Conservation (phyloP, 2,113 vertebrate genomes). For the Noctilio leporinus region DNA sequence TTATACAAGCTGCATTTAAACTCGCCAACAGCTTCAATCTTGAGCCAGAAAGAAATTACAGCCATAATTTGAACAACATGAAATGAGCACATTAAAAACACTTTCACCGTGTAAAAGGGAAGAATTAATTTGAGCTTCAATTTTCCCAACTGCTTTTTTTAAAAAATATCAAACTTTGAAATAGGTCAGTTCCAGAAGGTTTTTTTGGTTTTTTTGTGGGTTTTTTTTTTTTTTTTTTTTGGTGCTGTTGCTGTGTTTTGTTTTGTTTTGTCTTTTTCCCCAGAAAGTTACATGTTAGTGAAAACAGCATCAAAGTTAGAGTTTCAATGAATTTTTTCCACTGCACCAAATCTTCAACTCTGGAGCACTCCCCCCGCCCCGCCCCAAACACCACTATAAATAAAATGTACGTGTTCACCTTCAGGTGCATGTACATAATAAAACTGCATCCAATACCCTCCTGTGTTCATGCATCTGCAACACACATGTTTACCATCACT, state of each 20-base stretch:
- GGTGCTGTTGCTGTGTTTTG: too few relatives aligned
- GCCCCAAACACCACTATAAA: neutral
- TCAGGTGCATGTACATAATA: neutral
- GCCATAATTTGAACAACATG: neutral
- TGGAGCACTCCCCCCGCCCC: neutral
- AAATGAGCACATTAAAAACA: neutral
- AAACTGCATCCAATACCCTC: neutral
- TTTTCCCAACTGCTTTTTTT: neutral
- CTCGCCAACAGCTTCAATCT: neutral
- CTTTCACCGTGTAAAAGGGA: neutral
- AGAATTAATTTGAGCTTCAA: neutral
- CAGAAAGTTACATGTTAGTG: neutral
- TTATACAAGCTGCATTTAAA: neutral
- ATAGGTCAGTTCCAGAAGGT: neutral
- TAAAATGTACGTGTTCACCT: neutral
- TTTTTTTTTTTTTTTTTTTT: too few relatives aligned
- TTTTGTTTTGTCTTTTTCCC: too few relatives aligned
- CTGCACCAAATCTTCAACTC: too few relatives aligned
- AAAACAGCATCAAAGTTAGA: neutral
- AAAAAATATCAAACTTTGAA: neutral
- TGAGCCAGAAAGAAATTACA: neutral
- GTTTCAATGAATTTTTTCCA: neutral
- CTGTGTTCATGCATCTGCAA: neutral
- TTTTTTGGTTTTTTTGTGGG: too few relatives aligned
- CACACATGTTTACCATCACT: neutral